phyloP scores from a whole-genome alignment of 2,888 invertebrate species.

The Catocala fraxini region DNA sequence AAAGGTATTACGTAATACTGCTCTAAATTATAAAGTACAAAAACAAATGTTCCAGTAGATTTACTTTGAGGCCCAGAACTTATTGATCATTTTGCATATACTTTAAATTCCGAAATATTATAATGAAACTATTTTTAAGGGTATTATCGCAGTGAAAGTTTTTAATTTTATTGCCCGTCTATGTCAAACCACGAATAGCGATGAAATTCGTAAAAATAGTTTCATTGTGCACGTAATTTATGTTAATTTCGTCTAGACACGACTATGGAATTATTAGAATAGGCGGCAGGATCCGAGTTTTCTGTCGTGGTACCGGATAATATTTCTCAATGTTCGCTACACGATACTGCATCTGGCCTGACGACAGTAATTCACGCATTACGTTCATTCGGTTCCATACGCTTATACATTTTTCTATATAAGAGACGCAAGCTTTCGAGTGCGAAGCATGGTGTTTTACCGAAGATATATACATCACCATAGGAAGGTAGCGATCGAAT shows the following conservation, averaged over 20 bases:
- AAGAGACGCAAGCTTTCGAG: background rate
- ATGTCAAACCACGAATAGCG: background rate
- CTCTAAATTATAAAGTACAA: no score
- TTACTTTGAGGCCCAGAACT: no score
- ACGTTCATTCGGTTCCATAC: no score
- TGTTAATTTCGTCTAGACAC: no score
- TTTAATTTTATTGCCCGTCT: background rate
- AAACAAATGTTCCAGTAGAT: no score
- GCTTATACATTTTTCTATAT: background rate
- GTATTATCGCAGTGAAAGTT: no score
- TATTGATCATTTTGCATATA: no score
- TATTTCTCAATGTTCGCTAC: conserved; percentile 46
- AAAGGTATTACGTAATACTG: no score
- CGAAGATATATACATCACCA: background rate
- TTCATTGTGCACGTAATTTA: background rate
- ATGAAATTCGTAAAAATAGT: background rate
- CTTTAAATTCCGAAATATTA: conserved; percentile 42
- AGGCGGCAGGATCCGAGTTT: conserved; percentile 32
- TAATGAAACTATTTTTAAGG: no score
- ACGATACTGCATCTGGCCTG: conserved; percentile 15
- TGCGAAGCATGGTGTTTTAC: conserved; percentile 5
- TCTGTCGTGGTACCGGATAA: conserved; percentile 71
- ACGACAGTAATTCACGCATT: conserved; percentile 10
- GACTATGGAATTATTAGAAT: no score
- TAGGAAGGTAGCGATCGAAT: background rate